Evolutionary conservation across 2,888 invertebrate genomes (phyloP), one percentile per base, ranked within the genome.

Genomic region (Oxyteleia sp.): DNA sequence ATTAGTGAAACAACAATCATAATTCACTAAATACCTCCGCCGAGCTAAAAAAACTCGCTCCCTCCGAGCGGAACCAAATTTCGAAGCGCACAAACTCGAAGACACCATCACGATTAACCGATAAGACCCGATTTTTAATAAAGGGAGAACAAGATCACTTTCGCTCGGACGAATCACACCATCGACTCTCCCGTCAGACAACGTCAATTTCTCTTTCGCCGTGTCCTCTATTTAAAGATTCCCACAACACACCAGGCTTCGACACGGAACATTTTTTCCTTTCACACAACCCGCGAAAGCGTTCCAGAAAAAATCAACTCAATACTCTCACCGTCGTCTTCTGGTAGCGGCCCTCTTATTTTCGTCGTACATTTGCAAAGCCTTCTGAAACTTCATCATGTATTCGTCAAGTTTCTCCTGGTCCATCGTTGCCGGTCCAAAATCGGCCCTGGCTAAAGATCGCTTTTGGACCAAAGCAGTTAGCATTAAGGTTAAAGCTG

Each of bases 401-500:
- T 90, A 90, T 38, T 91, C 89, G 15, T 88, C 85, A 11, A 92
- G 64, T 18, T 85, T 84, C 23, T 90, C 88, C 15, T 90, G 88
- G 10, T 84, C 75, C 15, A 82, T 7, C 0, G 74, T 82, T 3
- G 86, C 49, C 1, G 85, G 84, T 38, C 88, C 84, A 16, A 86
- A 84, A 51, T 85, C 89, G 0, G 90, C 88, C 11, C 92, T 83
- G 4, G 86, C 89, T 8, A 91, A 57, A 0, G 92, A 91, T 18
- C 92, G 85, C 15, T 91, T 91, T 15, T 90, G 90, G 2, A 92
- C 89, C 0, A 92, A 87, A 0, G 92, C 92, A 0, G 90, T 90
- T 0, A 92, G 87, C 91, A 92, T 91, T 10, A 92, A 82, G 0
- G 92, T 92, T 45, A 92, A 85, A 10, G 91, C 91, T 0, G 92